Conservation (phyloP, 2,113 vertebrate species). For the Ictalurus punctatus region DNA sequence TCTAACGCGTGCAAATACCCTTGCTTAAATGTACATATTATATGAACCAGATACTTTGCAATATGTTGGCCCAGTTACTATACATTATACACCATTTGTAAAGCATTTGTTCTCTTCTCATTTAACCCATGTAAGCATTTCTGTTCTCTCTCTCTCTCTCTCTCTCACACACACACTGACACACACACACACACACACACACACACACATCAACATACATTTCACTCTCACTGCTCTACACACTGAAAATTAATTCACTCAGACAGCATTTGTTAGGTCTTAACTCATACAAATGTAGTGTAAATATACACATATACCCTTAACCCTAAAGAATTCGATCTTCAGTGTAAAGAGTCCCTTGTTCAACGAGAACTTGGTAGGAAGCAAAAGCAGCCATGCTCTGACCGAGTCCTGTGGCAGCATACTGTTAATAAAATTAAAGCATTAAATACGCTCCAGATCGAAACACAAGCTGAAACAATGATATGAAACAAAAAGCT, state of each 20-base stretch:
- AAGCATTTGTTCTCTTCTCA: slow-evolving; percentile 31
- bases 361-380: neutral
- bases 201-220: neutral
- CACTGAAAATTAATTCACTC: neutral
- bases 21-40: slow-evolving; percentile 8
- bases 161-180: neutral
- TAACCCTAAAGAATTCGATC: slow-evolving; percentile 6
- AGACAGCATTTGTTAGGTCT: neutral
- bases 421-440: slow-evolving; percentile 18
- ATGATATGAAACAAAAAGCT: slow-evolving; percentile 45
- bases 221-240: neutral
- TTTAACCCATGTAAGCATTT: slow-evolving; percentile 14
- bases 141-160: neutral
- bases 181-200: neutral
- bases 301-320: neutral
- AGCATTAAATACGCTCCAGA: slow-evolving; percentile 4
- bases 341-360: slow-evolving; percentile 5
- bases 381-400: slow-evolving; percentile 31
- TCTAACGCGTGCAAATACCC: slow-evolving; percentile 4
- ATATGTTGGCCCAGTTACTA: slow-evolving; percentile 8
- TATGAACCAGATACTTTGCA: slow-evolving; percentile 30
- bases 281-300: neutral
- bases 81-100: slow-evolving; percentile 12
- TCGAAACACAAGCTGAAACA: slow-evolving; percentile 29
- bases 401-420: neutral